phyloP scores from a whole-genome alignment of 2,797 vertebrate genomes.

The Muraenolepis orangiensis region DNA sequence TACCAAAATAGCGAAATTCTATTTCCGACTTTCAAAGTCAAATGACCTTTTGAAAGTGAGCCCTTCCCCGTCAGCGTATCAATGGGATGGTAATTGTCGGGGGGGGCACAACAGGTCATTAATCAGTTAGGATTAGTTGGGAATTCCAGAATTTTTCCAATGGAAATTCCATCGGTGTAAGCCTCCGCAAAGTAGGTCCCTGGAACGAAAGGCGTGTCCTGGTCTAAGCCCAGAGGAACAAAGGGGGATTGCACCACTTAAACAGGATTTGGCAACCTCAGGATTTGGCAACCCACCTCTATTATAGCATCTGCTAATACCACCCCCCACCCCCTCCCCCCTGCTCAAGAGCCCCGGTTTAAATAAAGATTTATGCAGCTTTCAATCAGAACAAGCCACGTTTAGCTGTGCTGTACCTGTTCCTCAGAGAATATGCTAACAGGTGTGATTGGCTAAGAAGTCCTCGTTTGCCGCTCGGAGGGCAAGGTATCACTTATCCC shows the following conservation, averaged over 20 bases:
- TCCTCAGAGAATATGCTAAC: neutral
- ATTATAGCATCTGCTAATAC: constrained; percentile 36
- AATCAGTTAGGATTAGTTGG: constrained; percentile 57
- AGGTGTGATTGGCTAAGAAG: neutral
- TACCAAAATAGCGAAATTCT: constrained; percentile 1
- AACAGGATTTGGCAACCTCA: constrained; percentile 46
- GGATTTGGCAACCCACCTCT: constrained; percentile 22
- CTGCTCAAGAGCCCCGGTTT: constrained; percentile 39
- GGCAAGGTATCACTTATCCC: neutral
- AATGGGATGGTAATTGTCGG: constrained; percentile 41
- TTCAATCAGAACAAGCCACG: constrained; percentile 18
- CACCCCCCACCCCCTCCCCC: constrained; percentile 33
- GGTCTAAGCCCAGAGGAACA: constrained; percentile 28
- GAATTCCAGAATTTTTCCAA: constrained; percentile 26
- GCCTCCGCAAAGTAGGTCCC: constrained; percentile 35
- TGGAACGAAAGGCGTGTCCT: constrained; percentile 24
- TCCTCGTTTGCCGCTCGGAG: neutral
- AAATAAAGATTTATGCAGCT: constrained; percentile 27
- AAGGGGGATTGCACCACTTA: constrained; percentile 49
- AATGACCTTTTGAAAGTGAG: constrained; percentile 13
- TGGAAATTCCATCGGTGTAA: constrained; percentile 33
- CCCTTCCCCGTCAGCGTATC: constrained; percentile 24
- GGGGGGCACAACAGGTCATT: constrained; percentile 40
- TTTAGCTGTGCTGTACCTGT: neutral
- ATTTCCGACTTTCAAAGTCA: constrained; percentile 13